phyloP scores from a whole-genome alignment of 1,140 invertebrate genomes.

The Sinonovacula constricta region DNA sequence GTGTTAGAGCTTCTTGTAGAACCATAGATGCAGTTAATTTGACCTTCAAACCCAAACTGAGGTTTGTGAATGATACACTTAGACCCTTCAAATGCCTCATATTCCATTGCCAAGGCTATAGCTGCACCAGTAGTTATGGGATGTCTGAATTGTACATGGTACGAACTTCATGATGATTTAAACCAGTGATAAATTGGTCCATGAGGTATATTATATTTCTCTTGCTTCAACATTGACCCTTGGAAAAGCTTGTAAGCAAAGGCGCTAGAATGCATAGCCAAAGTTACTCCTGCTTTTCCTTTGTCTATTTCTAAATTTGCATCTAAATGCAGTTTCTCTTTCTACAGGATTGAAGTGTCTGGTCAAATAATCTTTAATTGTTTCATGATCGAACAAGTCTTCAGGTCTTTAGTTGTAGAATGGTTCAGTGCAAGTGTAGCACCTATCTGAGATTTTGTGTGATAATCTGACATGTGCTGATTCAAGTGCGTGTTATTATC shows the following conservation, averaged over 20 bases:
- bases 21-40: not conserved
- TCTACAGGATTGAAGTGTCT: constrained; percentile 41
- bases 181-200: constrained; percentile 12
- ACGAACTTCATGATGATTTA: not conserved
- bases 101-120: constrained; percentile 1
- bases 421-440: too few relatives aligned
- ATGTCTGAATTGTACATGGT: constrained; percentile 5
- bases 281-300: constrained; percentile 31
- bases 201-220: too few relatives aligned
- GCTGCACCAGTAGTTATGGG: not conserved
- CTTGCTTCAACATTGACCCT: not conserved
- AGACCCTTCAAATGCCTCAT: not conserved
- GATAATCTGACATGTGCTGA: too few relatives aligned
- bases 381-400: too few relatives aligned
- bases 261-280: not conserved
- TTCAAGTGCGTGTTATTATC: too few relatives aligned
- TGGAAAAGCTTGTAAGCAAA: constrained; percentile 4
- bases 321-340: constrained; percentile 34
- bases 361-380: constrained; percentile 12
- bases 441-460: too few relatives aligned
- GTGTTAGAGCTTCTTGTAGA: not conserved
- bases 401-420: too few relatives aligned
- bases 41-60: not conserved
- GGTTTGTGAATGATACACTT: constrained; percentile 3
- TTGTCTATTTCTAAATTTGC: constrained; percentile 43